Evolutionary conservation across 2,113 vertebrate species (phyloP).

Genomic region (Pelecanus crispus): DNA sequence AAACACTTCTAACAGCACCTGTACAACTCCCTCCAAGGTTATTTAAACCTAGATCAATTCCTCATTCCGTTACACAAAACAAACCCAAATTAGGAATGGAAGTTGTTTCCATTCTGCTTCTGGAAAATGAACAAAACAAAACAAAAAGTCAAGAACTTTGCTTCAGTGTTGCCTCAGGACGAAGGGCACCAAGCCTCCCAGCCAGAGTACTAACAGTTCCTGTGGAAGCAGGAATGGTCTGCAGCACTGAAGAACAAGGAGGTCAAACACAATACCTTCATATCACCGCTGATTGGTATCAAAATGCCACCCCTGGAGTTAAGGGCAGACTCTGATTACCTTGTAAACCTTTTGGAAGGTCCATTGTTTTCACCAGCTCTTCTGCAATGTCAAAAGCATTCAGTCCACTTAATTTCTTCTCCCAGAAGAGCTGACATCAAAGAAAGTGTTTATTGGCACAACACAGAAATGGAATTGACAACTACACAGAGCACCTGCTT

Average conservation of each 20-base stretch:
- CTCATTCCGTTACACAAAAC: neutral
- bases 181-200: neutral
- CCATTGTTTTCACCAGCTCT: slow-evolving; percentile 97
- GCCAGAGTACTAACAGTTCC: neutral
- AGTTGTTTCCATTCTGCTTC: neutral
- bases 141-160: neutral
- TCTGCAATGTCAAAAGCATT: slow-evolving; percentile 97
- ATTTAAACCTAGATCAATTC: neutral
- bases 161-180: neutral
- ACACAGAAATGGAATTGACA: neutral
- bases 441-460: neutral
- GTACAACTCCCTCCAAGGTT: neutral
- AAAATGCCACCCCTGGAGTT: neutral
- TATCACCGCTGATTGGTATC: neutral
- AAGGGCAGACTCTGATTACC: slow-evolving; percentile 68
- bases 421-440: slow-evolving; percentile 90
- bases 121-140: neutral
- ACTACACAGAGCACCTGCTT: neutral
- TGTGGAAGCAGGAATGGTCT: neutral
- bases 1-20: neutral
- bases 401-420: slow-evolving; percentile 94
- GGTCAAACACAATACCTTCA: neutral
- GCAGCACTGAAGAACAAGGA: neutral
- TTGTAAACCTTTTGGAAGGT: slow-evolving; percentile 95
- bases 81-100: neutral